Conservation (phyloP, 2,113 vertebrate species). For the Machaerirhynchus nigripectus region DNA sequence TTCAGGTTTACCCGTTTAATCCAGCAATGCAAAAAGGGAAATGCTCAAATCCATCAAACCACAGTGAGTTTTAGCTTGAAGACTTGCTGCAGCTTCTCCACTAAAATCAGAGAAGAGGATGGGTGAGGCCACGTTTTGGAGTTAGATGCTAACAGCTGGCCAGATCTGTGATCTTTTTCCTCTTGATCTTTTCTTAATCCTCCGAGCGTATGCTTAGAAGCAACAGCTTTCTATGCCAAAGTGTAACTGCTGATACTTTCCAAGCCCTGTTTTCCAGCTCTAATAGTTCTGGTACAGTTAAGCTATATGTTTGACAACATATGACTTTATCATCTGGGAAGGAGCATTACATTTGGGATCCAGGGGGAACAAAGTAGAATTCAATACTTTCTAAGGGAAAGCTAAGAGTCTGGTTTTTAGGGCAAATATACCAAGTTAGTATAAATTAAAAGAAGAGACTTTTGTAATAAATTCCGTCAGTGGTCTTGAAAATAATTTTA, state of each 20-base stretch:
- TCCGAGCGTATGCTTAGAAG: background rate
- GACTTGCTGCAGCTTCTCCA: background rate
- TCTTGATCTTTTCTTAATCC: slow-evolving; percentile 54
- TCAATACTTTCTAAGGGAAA: background rate
- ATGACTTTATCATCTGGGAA: slow-evolving; percentile 6
- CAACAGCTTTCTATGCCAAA: slow-evolving; percentile 7
- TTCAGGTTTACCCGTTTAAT: background rate
- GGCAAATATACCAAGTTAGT: background rate
- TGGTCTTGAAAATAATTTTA: background rate
- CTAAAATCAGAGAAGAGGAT: background rate
- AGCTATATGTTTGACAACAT: background rate
- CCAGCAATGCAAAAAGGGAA: background rate
- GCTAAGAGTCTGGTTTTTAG: background rate
- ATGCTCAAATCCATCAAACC: background rate
- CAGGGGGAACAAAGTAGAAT: background rate
- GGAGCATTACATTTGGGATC: background rate
- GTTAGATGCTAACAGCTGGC: background rate
- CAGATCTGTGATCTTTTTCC: slow-evolving; percentile 39
- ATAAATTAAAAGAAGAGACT: background rate
- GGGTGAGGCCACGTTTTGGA: background rate
- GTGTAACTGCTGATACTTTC: slow-evolving; percentile 2
- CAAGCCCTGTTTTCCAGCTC: background rate
- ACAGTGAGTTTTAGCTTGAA: background rate
- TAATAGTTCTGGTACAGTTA: slow-evolving; percentile 16
- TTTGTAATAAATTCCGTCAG: background rate